Base-by-base conservation (phyloP, 2,888 invertebrate species). In the Fissipunctia ypsillon region DNA sequence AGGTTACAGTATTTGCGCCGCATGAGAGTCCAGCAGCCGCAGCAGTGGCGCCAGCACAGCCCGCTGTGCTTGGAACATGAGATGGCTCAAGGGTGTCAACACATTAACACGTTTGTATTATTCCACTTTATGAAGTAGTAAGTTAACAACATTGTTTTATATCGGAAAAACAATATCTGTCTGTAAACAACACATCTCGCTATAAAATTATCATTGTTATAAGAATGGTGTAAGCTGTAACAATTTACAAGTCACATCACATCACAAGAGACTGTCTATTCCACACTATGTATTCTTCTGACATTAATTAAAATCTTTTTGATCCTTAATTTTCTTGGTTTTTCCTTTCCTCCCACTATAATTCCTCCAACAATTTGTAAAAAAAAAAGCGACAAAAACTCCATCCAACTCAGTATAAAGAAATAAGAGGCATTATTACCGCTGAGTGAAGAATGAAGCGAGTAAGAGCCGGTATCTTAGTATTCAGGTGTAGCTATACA, bases 401-500 rank as follows among this genome's bases (percentile, higher is more conserved):
- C 2, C 7, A 31, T 14, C 19, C 35, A 48, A 50, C 19, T 14
- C n/a, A 14, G 25, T n/a, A 22, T 22, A 31, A 52, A 56, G n/a
- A 60, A 60, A 56, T 45, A 64, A 73, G 12, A 41, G n/a, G 28
- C 63, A 48, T 63, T 48, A 35, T 75, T 64, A 59, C 14, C 54
- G 5, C 12, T 45, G 16, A 60, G 60, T 56, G 57, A 54, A 70
- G 56, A 77, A 48, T 59, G 43, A 61, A 66, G 56, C 65, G 3
- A 28, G 19, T 14, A 68, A 56, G 56, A 70, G 52, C 63, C 38
- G 48, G 66, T 71, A 54, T 45, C n/a, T 72, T 50, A 48, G 69
- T 43, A 73, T 79, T 61, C 65, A 67, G 45, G 19, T 66, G 50
- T 31, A 35, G 12, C 80, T 73, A 63, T 73, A 80, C 67, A 75